Evolutionary conservation across 2,888 invertebrate species (phyloP).

Genomic region (Ecdyonurus torrentis): DNA sequence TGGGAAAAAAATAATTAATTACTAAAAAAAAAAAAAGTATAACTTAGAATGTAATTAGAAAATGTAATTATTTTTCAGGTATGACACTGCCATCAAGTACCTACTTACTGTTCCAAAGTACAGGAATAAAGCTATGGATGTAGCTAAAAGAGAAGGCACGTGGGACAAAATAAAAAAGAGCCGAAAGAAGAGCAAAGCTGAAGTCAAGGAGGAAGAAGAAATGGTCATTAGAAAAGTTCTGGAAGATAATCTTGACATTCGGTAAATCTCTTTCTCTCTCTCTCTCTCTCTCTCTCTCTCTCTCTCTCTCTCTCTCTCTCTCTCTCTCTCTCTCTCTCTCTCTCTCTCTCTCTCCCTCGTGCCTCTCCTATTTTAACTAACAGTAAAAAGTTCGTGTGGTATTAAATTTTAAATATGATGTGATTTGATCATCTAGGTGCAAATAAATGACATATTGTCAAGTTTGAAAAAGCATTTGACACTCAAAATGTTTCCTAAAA

Average conservation of each 20-base stretch:
- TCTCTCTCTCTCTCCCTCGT: neutral
- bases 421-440: too few relatives aligned
- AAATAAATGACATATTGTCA: too few relatives aligned
- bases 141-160: conserved; percentile 41
- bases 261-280: conserved; percentile 18
- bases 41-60: too few relatives aligned
- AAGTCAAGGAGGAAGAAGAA: conserved; percentile 63
- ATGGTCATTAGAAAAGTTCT: conserved; percentile 62
- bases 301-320: neutral
- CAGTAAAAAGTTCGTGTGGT: too few relatives aligned
- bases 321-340: neutral
- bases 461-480: too few relatives aligned
- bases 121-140: conserved; percentile 50
- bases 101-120: conserved; percentile 78
- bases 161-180: conserved; percentile 30
- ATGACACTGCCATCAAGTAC: conserved; percentile 70
- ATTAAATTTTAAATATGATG: too few relatives aligned
- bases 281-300: neutral
- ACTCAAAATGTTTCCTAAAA: too few relatives aligned
- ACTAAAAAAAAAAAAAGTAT: too few relatives aligned
- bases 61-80: conserved; percentile 28
- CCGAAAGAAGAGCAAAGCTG: conserved; percentile 32
- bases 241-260: conserved; percentile 84
- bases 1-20: too few relatives aligned
- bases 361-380: neutral